These are phyloP conservation scores for Erethizon dorsatum DNA, from an alignment of 2,797 vertebrate species.

Conservation along the genomic window DNA sequence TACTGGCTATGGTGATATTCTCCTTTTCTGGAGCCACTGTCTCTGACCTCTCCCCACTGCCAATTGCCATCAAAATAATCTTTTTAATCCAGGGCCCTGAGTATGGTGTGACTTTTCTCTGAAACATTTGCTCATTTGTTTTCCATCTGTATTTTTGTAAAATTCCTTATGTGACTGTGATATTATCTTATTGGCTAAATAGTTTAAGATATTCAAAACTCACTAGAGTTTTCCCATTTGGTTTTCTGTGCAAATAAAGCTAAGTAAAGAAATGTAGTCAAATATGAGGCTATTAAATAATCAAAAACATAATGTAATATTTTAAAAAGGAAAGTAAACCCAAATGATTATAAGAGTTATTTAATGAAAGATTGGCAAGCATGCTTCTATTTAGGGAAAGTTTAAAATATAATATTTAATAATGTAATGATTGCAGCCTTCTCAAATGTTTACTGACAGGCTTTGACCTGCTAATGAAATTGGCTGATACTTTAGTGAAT, in stretches of 20 bases:
- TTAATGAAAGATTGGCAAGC: neutral
- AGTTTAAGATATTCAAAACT: slow-evolving; percentile 10
- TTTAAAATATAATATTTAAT: slow-evolving; percentile 73
- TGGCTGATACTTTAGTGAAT: slow-evolving; percentile 77
- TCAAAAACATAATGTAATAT: neutral
- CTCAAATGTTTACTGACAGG: slow-evolving; percentile 66
- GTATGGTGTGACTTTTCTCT: neutral
- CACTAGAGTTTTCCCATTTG: neutral
- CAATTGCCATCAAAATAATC: neutral
- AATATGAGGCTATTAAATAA: neutral
- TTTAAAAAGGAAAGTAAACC: neutral
- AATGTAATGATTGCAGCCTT: slow-evolving; percentile 70
- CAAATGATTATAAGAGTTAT: neutral
- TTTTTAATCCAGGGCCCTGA: neutral
- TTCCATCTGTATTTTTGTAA: neutral
- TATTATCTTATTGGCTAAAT: slow-evolving; percentile 18
- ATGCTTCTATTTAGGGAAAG: slow-evolving; percentile 38
- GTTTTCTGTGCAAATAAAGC: neutral
- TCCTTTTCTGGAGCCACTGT: neutral
- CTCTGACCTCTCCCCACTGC: neutral
- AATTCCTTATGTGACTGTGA: neutral
- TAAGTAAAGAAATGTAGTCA: slow-evolving; percentile 26
- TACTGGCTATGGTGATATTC: neutral
- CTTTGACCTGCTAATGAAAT: slow-evolving; percentile 80
- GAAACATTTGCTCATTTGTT: slow-evolving; percentile 25